Evolutionary conservation across 2,888 invertebrate species (phyloP).

Genomic region (Coecobrya sp.): DNA sequence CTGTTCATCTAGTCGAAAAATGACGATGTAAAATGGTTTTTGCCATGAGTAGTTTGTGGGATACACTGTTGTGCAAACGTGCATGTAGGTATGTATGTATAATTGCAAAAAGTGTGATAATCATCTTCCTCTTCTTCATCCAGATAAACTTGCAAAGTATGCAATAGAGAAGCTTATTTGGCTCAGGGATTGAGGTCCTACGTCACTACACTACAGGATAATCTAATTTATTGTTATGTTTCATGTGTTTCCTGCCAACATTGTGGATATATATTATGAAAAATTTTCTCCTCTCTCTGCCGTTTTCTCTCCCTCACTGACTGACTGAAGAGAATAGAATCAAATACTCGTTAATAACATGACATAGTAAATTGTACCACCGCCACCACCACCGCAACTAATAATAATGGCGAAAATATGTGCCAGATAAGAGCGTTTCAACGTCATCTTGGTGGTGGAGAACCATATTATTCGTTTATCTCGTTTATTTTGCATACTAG

Average conservation of each 20-base stretch:
- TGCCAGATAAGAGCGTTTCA: slow-evolving; percentile 17
- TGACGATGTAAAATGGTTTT: slow-evolving; percentile 22
- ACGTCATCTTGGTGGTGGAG: slow-evolving; percentile 20
- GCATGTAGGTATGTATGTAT: neutral
- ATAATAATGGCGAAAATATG: slow-evolving; percentile 54
- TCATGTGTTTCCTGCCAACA: slow-evolving; percentile 69
- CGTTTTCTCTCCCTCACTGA: slow-evolving; percentile 45
- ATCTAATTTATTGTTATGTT: slow-evolving; percentile 74
- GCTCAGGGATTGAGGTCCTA: slow-evolving; percentile 74
- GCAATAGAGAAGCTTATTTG: slow-evolving; percentile 65
- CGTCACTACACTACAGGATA: slow-evolving; percentile 68
- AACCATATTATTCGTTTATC: neutral
- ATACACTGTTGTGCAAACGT: neutral
- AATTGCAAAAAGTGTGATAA: slow-evolving; percentile 70
- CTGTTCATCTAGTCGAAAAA: neutral
- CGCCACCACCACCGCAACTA: slow-evolving; percentile 19
- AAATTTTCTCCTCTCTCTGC: slow-evolving; percentile 44
- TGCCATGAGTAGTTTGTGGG: neutral
- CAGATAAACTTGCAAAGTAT: slow-evolving; percentile 46
- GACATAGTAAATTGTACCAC: slow-evolving; percentile 41
- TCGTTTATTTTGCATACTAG: neutral
- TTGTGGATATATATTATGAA: slow-evolving; percentile 48
- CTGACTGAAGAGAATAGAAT: slow-evolving; percentile 60
- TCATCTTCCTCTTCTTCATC: slow-evolving; percentile 44
- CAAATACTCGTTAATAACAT: slow-evolving; percentile 43